phyloP scores from a whole-genome alignment of 2,888 invertebrate genomes.

The Scaptodrosophila latifasciaeformis region DNA sequence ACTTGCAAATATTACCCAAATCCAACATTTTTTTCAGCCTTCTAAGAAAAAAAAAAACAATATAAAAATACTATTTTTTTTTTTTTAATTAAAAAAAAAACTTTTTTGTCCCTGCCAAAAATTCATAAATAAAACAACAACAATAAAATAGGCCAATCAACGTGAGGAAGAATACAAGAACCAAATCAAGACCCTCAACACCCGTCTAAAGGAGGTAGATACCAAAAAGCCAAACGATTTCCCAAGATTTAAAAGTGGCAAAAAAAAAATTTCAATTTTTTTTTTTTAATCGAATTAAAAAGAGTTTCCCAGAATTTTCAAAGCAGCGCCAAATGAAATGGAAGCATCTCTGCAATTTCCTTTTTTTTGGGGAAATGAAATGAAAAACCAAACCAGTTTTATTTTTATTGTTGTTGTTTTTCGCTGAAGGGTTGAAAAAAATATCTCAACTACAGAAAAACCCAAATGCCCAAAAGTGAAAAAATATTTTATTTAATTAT shows the following conservation, averaged over 20 bases:
- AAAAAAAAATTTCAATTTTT: not conserved
- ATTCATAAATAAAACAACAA: conserved; percentile 30
- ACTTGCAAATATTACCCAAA: no score
- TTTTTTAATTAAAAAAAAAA: conserved; percentile 1
- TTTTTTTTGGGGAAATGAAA: not conserved
- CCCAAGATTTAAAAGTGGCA: conserved; percentile 22
- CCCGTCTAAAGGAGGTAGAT: conserved; percentile 98
- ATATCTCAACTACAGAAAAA: not conserved
- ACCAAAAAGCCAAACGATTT: conserved; percentile 7
- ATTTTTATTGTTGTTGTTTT: conserved; percentile 57
- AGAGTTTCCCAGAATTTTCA: conserved; percentile 51
- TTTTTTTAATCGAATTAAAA: conserved; percentile 24
- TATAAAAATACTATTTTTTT: conserved; percentile 1
- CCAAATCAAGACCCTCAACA: conserved; percentile 99
- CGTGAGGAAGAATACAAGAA: conserved; percentile 99
- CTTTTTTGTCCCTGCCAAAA: not conserved
- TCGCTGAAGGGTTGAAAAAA: not conserved
- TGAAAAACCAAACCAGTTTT: conserved; percentile 9
- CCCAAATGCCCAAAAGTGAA: no score
- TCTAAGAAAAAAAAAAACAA: not conserved
- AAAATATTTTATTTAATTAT: no score
- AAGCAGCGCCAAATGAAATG: no score
- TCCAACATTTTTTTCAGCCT: no score
- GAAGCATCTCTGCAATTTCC: no score
- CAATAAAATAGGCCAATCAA: conserved; percentile 91